Evolutionary conservation across 2,888 invertebrate genomes (phyloP), one percentile per base, ranked within the genome.

Genomic region (Penaeus monodon): DNA sequence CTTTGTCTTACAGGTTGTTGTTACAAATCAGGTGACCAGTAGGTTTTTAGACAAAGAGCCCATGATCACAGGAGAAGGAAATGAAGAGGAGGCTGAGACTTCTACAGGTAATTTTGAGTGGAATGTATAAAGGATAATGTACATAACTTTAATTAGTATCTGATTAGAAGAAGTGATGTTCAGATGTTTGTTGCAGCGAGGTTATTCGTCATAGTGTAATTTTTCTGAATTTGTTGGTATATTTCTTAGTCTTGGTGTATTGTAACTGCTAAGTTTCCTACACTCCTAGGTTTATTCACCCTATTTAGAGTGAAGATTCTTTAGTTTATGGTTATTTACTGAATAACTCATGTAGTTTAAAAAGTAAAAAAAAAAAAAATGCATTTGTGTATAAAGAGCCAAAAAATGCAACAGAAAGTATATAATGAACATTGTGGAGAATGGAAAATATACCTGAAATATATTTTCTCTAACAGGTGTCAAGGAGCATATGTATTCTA

Each of bases 11-110:
- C 64, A 88, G 88, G 84, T 88, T n/a, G 49, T 88, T 33, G 88
- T 88, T 33, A 88, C 88, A 22, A 88, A 88, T 73, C 88, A 88
- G 80, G 84, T 88, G 20, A 88, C 88, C 12, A 81, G 80, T 27
- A 64, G 77, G n/a, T 24, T 33, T 1, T 24, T n/a, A 8, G 22
- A 76, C 17, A 22, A 74, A 20, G 64, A 33, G 22, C 44, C 73
- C 38, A 4, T 22, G 24, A 44, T 66, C 2, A 79, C 82, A 22
- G 83, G 68, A 17, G 82, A 83, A 63, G 74, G 24, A 20, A 44
- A 68, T 17, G 79, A 49, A 14, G 66, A 64, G 57, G 78, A 79
- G 33, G 79, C 14, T 14, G 84, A 87, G 27, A 73, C n/a, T 70
- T 73, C n/a, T 63, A 44, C 22, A 38, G 27, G 63, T 38, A 73